Base-by-base conservation (phyloP, 2,113 vertebrate species). In the Copsychus sechellarum region DNA sequence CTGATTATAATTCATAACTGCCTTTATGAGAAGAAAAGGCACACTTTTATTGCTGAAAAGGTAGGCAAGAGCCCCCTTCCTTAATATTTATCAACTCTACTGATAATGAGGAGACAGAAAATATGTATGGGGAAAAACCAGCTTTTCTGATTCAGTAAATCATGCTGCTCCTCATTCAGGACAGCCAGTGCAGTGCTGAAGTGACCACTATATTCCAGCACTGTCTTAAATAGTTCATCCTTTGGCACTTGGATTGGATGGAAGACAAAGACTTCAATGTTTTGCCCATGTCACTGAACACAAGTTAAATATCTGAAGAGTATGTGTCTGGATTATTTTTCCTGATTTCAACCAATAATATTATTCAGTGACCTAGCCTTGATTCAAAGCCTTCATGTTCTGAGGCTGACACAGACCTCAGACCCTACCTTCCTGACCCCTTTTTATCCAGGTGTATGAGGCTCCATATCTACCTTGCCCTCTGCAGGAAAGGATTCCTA, bases 81-180 rank as follows among this genome's bases (percentile, higher is more conserved):
- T 48, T 54, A 69, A 73, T 11, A 47, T 8, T 53, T 74, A 20
- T 5, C 25, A 53, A 6, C 18, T 66, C 40, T 26, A 23, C 19
- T 42, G 58, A 65, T 50, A 56, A 61, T n/a, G 31, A 78, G 9
- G n/a, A 64, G 16, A 33, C 2, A 22, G 24, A 77, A 40, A 60
- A 8, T 6, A 10, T 5, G 4, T 1, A 0, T 6, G 3, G 11
- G 11, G 16, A 8, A 36, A 9, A 4, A 24, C 12, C 17, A 11
- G 2, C 12, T 61, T 54, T 88, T 86, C 23, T 67, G 53, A 14
- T 69, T 67, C 47, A 56, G 23, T 8, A 76, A 82, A 43, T 4
- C 0, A 1, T 38, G 4, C 38, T 92, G 21, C 73, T 83, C 5
- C 33, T 72, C 34, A 43, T 51, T 65, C 18, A 67, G 54, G 60